phyloP scores from a whole-genome alignment of 2,113 vertebrate species.

The Saccopteryx bilineata region DNA sequence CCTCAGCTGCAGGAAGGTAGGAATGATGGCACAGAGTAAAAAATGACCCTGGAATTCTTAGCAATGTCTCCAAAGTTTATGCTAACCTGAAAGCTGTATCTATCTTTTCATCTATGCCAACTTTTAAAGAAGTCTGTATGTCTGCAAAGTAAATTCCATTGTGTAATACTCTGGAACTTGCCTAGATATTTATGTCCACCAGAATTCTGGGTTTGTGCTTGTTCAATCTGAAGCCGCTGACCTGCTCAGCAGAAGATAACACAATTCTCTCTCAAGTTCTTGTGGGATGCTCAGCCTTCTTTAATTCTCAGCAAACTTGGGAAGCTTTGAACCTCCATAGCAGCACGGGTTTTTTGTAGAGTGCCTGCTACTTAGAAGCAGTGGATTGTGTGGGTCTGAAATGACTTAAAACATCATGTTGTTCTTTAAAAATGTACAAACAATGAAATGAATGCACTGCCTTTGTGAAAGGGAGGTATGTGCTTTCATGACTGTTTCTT shows the following conservation, averaged over 20 bases:
- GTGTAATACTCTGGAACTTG: neutral
- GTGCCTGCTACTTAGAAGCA: neutral
- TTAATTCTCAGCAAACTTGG: neutral
- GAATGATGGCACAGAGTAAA: neutral
- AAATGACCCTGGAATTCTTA: neutral
- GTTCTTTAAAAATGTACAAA: conserved; percentile 33
- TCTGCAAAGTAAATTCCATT: neutral
- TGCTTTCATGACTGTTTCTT: neutral
- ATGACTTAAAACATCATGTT: conserved; percentile 43
- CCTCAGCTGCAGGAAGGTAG: neutral
- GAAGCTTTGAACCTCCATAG: neutral
- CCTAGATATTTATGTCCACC: neutral
- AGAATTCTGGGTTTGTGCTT: neutral
- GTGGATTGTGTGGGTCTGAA: neutral
- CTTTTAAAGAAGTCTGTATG: neutral
- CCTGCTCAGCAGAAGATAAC: neutral
- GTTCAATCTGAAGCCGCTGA: neutral
- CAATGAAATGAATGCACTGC: neutral
- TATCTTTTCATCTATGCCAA: neutral
- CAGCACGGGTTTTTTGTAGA: neutral
- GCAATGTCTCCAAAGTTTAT: neutral
- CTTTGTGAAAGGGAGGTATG: neutral
- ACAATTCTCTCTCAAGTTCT: neutral
- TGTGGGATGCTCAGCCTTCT: neutral
- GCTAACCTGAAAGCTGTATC: neutral